A percentile compares a stretch with the other conserved stretches of the same genome.
phyloP scores from a whole-genome alignment of 2,888 invertebrate genomes.

The Oasisia sp. region DNA sequence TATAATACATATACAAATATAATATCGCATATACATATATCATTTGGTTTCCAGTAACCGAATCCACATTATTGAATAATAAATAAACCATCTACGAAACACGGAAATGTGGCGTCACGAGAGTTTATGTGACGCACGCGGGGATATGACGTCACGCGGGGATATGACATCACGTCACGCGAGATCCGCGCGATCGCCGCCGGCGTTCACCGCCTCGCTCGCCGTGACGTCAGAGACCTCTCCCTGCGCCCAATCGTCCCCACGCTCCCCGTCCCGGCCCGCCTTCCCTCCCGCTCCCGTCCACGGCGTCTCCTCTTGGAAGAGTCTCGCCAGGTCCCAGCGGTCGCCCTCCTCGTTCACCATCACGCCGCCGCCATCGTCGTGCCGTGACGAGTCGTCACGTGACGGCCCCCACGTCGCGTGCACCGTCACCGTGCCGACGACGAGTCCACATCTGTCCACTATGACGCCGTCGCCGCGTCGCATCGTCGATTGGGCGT shows the following conservation, averaged over 20 bases:
- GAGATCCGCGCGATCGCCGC: neutral
- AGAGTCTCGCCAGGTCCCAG: neutral
- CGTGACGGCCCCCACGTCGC: neutral
- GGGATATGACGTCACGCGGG: neutral
- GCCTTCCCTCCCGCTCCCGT: neutral
- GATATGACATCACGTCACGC: neutral
- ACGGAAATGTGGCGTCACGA: no score
- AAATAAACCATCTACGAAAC: no score
- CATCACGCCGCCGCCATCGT: neutral
- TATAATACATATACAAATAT: no score
- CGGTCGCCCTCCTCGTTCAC: neutral
- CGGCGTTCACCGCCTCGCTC: neutral
- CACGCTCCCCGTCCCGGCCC: neutral
- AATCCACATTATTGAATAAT: no score
- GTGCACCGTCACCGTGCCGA: constrained; percentile 4
- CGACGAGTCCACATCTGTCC: neutral
- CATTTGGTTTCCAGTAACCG: no score
- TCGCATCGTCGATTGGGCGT: neutral
- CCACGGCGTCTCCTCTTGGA: neutral
- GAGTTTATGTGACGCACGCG: no score
- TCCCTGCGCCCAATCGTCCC: neutral
- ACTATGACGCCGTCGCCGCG: neutral
- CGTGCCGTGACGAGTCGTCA: neutral
- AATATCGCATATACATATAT: no score
- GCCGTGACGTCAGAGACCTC: neutral